These are phyloP conservation scores for Aspidiotus rigidus DNA, from an alignment of 2,888 invertebrate species.

Conservation along the genomic window DNA sequence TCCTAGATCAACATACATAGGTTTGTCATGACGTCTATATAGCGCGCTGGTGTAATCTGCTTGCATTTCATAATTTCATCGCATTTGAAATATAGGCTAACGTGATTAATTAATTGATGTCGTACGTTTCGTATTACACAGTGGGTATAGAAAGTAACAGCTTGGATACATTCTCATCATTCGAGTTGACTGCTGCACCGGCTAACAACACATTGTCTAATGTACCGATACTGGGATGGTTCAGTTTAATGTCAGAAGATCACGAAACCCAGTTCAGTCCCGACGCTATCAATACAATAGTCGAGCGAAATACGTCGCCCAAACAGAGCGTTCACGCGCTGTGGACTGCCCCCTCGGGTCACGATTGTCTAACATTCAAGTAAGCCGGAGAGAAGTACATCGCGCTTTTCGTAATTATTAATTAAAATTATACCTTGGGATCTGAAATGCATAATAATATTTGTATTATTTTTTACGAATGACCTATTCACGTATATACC, in stretches of 20 bases:
- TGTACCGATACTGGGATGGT: constrained; percentile 14
- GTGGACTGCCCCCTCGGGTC: constrained; percentile 84
- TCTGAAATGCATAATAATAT: no score
- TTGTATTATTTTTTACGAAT: no score
- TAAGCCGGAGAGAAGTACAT: constrained; percentile 43
- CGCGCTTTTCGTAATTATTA: no score
- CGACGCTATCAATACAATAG: constrained; percentile 73
- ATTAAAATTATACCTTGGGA: no score
- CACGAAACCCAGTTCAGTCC: constrained; percentile 56
- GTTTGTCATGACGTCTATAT: background rate
- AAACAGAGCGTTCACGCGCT: constrained; percentile 78
- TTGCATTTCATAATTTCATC: no score
- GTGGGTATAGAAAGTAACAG: constrained; percentile 27
- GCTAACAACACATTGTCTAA: background rate
- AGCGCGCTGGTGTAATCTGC: background rate
- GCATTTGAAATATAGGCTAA: no score
- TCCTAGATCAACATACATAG: constrained; percentile 21
- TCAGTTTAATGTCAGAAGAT: constrained; percentile 43
- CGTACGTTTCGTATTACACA: background rate
- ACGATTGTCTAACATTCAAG: constrained; percentile 80
- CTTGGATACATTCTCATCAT: constrained; percentile 17
- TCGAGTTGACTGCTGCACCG: constrained; percentile 5
- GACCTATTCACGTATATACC: no score
- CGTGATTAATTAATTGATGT: no score
- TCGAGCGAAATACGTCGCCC: constrained; percentile 65